phyloP scores from a whole-genome alignment of 2,797 vertebrate genomes.

The Oreochromis mossambicus region DNA sequence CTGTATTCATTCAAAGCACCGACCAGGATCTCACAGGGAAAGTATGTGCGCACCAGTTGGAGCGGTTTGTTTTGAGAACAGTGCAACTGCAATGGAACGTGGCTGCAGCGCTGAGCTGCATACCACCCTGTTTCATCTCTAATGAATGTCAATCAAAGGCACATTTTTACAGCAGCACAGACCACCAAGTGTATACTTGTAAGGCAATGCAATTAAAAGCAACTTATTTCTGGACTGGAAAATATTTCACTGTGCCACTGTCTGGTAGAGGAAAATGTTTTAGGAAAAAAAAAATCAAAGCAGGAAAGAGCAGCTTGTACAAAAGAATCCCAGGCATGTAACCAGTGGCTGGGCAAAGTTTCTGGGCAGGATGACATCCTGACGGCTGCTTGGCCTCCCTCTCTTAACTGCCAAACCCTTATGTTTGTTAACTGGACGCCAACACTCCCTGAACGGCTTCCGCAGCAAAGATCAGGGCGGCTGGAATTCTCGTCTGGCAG shows the following conservation, averaged over 20 bases:
- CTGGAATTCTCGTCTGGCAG: conserved; percentile 35
- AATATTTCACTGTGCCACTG: conserved; percentile 59
- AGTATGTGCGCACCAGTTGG: conserved; percentile 55
- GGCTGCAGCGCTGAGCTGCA: conserved; percentile 45
- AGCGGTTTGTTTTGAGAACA: conserved; percentile 68
- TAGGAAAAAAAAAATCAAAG: conserved; percentile 19
- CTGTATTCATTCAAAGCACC: conserved; percentile 47
- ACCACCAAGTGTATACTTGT: conserved; percentile 42
- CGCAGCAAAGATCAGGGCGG: conserved; percentile 12
- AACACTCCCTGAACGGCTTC: conserved; percentile 38
- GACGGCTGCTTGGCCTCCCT: conserved; percentile 10
- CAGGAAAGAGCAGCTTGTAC: conserved; percentile 44
- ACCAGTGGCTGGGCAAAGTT: conserved; percentile 39
- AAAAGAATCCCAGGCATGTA: conserved; percentile 67
- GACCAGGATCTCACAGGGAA: conserved; percentile 60
- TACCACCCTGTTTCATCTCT: conserved; percentile 49
- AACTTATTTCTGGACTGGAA: conserved; percentile 67
- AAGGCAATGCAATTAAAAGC: conserved; percentile 53
- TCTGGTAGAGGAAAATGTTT: conserved; percentile 43
- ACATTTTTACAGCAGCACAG: conserved; percentile 45
- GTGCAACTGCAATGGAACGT: conserved; percentile 63
- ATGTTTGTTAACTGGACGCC: conserved; percentile 51
- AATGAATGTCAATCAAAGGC: conserved; percentile 63
- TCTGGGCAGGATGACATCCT: conserved; percentile 55
- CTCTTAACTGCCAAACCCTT: conserved; percentile 32